Conservation (phyloP, 2,888 invertebrate genomes). For the Antitype chi region DNA sequence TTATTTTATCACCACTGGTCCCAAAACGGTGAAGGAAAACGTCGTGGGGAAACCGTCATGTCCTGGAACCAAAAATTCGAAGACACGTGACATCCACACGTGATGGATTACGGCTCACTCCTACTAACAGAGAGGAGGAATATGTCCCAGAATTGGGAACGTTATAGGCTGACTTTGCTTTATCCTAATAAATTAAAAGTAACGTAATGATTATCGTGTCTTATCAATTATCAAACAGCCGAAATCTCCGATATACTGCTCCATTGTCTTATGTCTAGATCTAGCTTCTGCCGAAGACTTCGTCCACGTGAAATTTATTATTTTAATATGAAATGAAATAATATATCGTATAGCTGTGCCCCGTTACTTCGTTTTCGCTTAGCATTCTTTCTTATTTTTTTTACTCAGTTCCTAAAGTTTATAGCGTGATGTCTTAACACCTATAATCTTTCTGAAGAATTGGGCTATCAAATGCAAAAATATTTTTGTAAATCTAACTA, state of each 20-base stretch:
- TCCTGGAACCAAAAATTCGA: too few relatives aligned
- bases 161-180: too few relatives aligned
- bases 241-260: constrained; percentile 49
- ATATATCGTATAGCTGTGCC: too few relatives aligned
- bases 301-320: neutral
- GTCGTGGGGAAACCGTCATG: neutral
- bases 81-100: neutral
- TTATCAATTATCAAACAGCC: constrained; percentile 53
- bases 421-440: neutral
- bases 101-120: neutral
- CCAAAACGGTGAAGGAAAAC: neutral
- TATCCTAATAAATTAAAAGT: constrained; percentile 39
- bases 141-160: neutral
- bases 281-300: neutral
- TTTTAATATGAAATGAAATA: neutral
- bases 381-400: neutral
- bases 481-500: neutral
- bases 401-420: neutral
- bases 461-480: neutral
- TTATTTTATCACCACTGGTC: neutral
- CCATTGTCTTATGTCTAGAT: constrained; percentile 40
- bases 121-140: too few relatives aligned
- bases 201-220: constrained; percentile 39
- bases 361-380: neutral
- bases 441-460: neutral